phyloP scores from a whole-genome alignment of 2,888 invertebrate species.

The Cyclophora albipunctata region DNA sequence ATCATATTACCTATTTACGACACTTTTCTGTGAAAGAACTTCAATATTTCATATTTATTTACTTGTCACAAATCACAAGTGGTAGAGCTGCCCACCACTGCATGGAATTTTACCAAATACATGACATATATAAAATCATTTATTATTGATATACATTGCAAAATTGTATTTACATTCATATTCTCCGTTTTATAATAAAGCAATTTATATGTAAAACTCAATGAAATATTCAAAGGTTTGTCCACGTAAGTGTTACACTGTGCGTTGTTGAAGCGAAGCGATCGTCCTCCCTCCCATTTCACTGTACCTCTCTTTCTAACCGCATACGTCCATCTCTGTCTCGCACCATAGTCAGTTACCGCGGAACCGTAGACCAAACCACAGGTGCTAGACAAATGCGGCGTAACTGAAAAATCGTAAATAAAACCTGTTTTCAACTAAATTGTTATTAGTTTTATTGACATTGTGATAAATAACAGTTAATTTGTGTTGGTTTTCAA shows the following conservation, averaged over 20 bases:
- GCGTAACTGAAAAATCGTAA: conserved; percentile 36
- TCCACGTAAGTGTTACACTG: conserved; percentile 23
- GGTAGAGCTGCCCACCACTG: too few relatives aligned
- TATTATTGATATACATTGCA: too few relatives aligned
- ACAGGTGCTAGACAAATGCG: conserved; percentile 48
- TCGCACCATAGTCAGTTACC: conserved; percentile 56
- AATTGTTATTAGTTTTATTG: conserved; percentile 6
- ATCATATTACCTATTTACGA: too few relatives aligned
- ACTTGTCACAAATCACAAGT: too few relatives aligned
- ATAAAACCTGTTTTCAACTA: conserved; percentile 40
- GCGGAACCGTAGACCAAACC: conserved; percentile 51
- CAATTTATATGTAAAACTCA: too few relatives aligned
- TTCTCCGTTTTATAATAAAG: too few relatives aligned
- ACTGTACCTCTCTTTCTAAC: conserved; percentile 51
- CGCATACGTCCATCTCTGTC: conserved; percentile 56
- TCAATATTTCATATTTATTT: too few relatives aligned
- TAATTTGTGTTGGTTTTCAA: conserved; percentile 21
- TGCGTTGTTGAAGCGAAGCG: conserved; percentile 60
- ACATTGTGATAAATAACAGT: conserved; percentile 8
- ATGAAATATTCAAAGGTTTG: too few relatives aligned
- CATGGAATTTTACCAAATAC: too few relatives aligned
- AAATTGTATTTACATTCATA: too few relatives aligned
- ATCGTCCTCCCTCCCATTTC: conserved; percentile 64
- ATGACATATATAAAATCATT: too few relatives aligned
- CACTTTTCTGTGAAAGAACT: too few relatives aligned